A percentile compares a stretch with the other conserved stretches of the same genome.
phyloP scores from a whole-genome alignment of 2,113 vertebrate species.

The Malurus elegans region DNA sequence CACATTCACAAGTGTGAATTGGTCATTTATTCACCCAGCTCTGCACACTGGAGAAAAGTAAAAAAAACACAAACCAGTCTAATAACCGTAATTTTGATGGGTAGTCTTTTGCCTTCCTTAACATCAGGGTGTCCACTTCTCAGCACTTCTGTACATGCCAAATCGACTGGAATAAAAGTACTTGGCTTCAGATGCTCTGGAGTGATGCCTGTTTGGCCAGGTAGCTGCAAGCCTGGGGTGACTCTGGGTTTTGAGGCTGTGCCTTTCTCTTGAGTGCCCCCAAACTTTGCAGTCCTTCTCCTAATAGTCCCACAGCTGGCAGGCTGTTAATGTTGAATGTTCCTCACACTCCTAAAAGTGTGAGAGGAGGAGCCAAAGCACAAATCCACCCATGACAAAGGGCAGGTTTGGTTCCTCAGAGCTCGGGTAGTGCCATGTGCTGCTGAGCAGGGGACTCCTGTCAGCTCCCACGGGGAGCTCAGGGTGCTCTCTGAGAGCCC shows the following conservation, averaged over 20 bases:
- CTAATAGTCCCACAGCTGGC: not conserved
- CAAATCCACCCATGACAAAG: not conserved
- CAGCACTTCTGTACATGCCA: not conserved
- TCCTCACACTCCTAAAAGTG: not conserved
- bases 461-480: not conserved
- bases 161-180: not conserved
- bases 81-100: not conserved
- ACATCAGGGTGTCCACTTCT: not conserved
- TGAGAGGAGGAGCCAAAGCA: not conserved
- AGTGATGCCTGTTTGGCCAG: not conserved
- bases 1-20: not conserved
- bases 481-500: not conserved
- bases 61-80: not conserved
- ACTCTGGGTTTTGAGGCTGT: not conserved
- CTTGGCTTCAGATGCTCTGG: not conserved
- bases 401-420: not conserved
- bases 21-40: not conserved
- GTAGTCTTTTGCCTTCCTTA: not conserved
- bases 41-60: not conserved
- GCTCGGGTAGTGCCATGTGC: rapidly evolving
- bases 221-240: not conserved
- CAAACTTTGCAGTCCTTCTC: not conserved
- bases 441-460: not conserved
- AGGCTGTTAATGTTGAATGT: not conserved
- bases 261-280: not conserved